Base-by-base conservation (phyloP, 2,888 invertebrate species). In the Melipona beecheii region DNA sequence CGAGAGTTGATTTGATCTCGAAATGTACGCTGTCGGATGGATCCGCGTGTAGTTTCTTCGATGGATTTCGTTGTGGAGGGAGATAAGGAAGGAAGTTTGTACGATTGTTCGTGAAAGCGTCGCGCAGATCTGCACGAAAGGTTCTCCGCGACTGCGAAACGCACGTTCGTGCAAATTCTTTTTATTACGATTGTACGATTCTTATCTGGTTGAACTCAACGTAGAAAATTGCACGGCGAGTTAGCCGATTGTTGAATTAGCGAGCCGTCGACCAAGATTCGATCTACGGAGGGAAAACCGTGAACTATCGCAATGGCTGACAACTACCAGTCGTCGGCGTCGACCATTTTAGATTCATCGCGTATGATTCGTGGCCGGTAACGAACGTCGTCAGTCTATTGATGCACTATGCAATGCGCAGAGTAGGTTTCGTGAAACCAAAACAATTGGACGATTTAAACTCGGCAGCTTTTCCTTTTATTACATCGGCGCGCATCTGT, bases 301-400 rank as follows among this genome's bases (percentile, higher is more conserved):
- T 64, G 21, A 73, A 52, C 36, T 21, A 62, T 65, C 50, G 62
- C 36, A 27, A 21, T 11, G 19, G 64, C 36, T 17, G 52, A 52
- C 52, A 64, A 36, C 27, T 64, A 52, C 36, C 36, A 52, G 64
- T 36, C 19, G 43, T 74, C 52, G 54, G 54, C 54, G 62, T 65
- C 52, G 24, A 52, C 31, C 21, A 68, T 68, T 54, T 68, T 68
- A 68, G 43, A 60, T 75, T 75, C 78, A 75, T 31, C 4, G 54
- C n/a, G 49, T 65, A 65, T 56, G 54, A 49, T 56, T 73, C 64
- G 54, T 49, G 6, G 49, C 66, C 58, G 43, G 68, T 75, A 54
- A 75, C 43, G 17, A 19, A n/a, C 13, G 52, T 60, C 68, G 27
- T 78, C 68, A 75, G 50, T 58, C n/a, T 24, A 24, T 1, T 24